These are phyloP conservation scores for Aphelocoma coerulescens DNA, from an alignment of 2,113 vertebrate species.

Conservation along the genomic window DNA sequence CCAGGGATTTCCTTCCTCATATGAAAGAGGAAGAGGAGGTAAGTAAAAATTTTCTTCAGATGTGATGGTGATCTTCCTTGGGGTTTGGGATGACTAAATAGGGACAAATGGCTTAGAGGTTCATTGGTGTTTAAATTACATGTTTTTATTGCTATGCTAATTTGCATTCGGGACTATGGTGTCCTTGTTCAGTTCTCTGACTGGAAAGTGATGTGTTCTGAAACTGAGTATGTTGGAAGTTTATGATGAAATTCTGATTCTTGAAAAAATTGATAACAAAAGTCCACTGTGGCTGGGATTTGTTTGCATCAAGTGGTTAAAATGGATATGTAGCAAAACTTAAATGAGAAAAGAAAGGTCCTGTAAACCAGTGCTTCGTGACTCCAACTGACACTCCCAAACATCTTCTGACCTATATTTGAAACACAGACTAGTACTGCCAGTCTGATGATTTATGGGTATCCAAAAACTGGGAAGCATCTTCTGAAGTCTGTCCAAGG, in stretches of 20 bases:
- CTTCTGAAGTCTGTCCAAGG: neutral
- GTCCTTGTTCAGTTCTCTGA: neutral
- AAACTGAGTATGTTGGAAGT: neutral
- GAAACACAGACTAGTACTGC: slow-evolving; percentile 40
- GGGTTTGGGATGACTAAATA: neutral
- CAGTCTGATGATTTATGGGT: slow-evolving; percentile 56
- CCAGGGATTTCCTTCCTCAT: slow-evolving; percentile 97
- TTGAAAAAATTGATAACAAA: neutral
- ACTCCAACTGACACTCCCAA: slow-evolving; percentile 54
- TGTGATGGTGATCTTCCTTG: neutral
- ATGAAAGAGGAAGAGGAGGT: slow-evolving; percentile 99
- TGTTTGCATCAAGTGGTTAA: neutral
- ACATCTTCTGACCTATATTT: slow-evolving; percentile 50
- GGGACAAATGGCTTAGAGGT: neutral
- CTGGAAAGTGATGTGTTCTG: neutral
- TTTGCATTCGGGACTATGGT: neutral
- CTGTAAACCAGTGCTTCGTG: neutral
- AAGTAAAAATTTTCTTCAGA: neutral
- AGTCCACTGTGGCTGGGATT: neutral
- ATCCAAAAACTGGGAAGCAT: slow-evolving; percentile 34
- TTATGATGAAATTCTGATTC: neutral
- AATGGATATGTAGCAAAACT: neutral
- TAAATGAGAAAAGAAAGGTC: neutral
- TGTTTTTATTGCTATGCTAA: neutral
- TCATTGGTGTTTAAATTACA: neutral